phyloP scores from a whole-genome alignment of 2,797 vertebrate species.

The Phalloptychus januarius region DNA sequence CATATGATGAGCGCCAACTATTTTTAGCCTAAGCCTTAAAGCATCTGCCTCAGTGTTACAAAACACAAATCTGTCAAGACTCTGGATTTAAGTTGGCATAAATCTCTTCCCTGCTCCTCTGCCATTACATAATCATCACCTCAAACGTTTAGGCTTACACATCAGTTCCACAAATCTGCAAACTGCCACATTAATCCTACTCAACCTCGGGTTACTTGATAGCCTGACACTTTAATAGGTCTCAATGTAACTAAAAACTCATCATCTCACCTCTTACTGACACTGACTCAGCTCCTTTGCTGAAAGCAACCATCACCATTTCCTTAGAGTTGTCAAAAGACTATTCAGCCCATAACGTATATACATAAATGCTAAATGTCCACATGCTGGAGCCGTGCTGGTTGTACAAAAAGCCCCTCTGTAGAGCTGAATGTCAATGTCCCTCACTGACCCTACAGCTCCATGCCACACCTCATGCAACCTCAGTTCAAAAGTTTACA shows the following conservation, averaged over 20 bases:
- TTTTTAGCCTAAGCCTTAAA: slow-evolving; percentile 32
- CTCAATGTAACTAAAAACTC: slow-evolving; percentile 53
- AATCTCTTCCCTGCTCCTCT: slow-evolving; percentile 39
- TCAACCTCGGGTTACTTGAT: slow-evolving; percentile 62
- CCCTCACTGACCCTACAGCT: slow-evolving; percentile 44
- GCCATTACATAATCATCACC: slow-evolving; percentile 54
- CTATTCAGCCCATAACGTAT: slow-evolving; percentile 9
- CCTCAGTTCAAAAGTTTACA: slow-evolving; percentile 35
- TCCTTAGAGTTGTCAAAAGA: slow-evolving; percentile 44
- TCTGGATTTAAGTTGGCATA: slow-evolving; percentile 42
- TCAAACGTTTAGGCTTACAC: slow-evolving; percentile 47
- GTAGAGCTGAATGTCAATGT: slow-evolving; percentile 40
- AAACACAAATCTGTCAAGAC: slow-evolving; percentile 38
- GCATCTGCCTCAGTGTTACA: slow-evolving; percentile 28
- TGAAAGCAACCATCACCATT: slow-evolving; percentile 26
- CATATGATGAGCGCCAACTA: not conserved
- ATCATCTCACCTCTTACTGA: slow-evolving; percentile 54
- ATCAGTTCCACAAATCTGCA: slow-evolving; percentile 54
- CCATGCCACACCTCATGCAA: slow-evolving; percentile 38
- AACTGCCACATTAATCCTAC: slow-evolving; percentile 59
- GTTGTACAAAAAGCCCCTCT: slow-evolving; percentile 35
- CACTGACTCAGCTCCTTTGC: slow-evolving; percentile 33
- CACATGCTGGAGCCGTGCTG: slow-evolving; percentile 16
- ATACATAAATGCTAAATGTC: slow-evolving; percentile 4
- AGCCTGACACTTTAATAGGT: slow-evolving; percentile 60